Evolutionary conservation across 2,888 invertebrate species (phyloP).

Genomic region (Camptogramma bilineatum): DNA sequence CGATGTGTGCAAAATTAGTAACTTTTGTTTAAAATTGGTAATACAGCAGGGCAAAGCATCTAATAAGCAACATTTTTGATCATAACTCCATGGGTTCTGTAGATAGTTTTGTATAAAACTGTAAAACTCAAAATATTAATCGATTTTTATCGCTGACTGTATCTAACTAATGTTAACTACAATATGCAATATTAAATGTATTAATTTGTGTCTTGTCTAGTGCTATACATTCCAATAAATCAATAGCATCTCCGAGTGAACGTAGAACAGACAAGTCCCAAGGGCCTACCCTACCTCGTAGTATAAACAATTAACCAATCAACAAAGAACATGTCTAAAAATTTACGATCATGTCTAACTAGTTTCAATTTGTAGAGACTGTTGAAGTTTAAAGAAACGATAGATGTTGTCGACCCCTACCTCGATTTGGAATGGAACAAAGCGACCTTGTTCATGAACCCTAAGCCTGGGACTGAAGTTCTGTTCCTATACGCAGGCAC

Average conservation of each 20-base stretch:
- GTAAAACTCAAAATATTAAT: no score
- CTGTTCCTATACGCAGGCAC: conserved; percentile 61
- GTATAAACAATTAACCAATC: conserved; percentile 18
- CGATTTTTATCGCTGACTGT: no score
- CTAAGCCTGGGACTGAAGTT: conserved; percentile 64
- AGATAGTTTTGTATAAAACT: no score
- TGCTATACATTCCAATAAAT: neutral
- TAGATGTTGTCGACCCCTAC: conserved; percentile 56
- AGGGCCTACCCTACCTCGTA: neutral
- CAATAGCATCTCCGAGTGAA: neutral
- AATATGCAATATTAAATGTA: neutral
- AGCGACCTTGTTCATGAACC: conserved; percentile 68
- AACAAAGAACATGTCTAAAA: conserved; percentile 19
- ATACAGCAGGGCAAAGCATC: no score
- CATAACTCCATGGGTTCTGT: no score
- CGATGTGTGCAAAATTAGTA: no score
- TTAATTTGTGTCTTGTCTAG: neutral
- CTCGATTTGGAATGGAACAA: conserved; percentile 64
- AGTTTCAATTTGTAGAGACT: conserved; percentile 55
- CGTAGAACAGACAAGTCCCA: neutral
- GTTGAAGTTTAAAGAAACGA: conserved; percentile 55
- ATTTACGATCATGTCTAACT: conserved; percentile 16
- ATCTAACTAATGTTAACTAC: neutral
- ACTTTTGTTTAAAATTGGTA: no score
- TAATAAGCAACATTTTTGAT: no score